Evolutionary conservation across 2,113 vertebrate species (phyloP), one percentile per base, ranked within the genome.

Genomic region (Trichomycterus rosablanca): DNA sequence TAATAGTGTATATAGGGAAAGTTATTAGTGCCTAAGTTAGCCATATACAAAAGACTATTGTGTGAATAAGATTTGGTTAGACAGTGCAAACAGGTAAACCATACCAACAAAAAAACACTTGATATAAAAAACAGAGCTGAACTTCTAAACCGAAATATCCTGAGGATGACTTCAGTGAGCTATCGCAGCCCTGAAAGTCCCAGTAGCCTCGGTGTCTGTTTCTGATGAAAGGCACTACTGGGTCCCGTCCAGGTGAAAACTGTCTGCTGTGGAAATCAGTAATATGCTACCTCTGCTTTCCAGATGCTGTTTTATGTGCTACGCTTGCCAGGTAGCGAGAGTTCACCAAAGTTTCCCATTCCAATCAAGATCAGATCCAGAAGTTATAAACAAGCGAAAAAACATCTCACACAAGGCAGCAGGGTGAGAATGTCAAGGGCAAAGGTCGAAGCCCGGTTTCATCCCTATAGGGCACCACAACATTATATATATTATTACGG

Each of bases 221-320:
- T 66, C 24, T 52, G 40, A 55, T 50, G 40, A 57, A 35, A 32
- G 28, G 4, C 20, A 20, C 35, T 26, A 44, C 34, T 35, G 40
- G 46, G 48, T 56, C 50, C 51, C 63, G 68, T 79, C 71, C 65
- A 79, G 75, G 75, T 79, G 74, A 66, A 46, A 59, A 53, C 55
- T 73, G 66, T 73, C 74, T 68, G 54, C 48, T 73, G 63, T 55
- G 57, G 64, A 50, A 72, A 66, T 75, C 66, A 67, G 68, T 82
- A 40, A 40, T 77, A 68, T 39, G 37, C 22, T 39, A 71, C 39
- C 57, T 51, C 9, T 40, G 26, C 63, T 34, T 64, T 55, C 59
- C 72, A 71, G 58, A 64, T 62, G 66, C 58, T 39, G 49, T 64
- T 67, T 59, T 40, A 40, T 40, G 15, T 40, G 37, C 37, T 49